Evolutionary conservation across 2,113 vertebrate species (phyloP).

Genomic region (Nothoprocta pentlandii): DNA sequence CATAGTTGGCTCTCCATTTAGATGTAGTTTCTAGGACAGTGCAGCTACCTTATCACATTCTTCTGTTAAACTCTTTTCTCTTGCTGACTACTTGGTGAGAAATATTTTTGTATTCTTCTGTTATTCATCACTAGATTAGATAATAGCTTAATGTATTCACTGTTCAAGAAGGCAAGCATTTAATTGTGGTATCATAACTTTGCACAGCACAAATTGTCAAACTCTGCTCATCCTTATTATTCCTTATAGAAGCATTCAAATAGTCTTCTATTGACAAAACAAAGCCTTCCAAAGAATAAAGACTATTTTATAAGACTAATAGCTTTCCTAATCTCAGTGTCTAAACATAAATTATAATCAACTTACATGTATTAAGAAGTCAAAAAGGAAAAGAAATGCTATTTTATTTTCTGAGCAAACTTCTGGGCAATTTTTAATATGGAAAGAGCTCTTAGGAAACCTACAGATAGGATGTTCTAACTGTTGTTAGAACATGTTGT

Average conservation of each 20-base stretch:
- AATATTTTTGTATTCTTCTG: background rate
- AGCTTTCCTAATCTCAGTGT: background rate
- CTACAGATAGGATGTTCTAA: background rate
- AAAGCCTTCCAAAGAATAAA: background rate
- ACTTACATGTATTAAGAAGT: background rate
- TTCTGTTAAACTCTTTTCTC: background rate
- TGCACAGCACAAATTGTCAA: background rate
- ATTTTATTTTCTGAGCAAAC: background rate
- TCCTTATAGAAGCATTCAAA: background rate
- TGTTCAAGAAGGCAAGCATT: slow-evolving; percentile 14
- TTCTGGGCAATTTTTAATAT: background rate
- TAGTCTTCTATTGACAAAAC: background rate
- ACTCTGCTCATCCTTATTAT: background rate
- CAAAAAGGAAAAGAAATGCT: background rate
- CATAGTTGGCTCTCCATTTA: background rate
- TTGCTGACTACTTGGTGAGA: background rate
- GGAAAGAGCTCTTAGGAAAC: background rate
- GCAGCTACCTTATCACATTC: background rate
- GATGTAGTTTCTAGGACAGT: background rate
- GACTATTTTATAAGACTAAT: background rate
- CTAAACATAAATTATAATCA: background rate
- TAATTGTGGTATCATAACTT: background rate
- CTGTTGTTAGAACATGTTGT: background rate
- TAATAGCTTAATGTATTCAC: background rate
- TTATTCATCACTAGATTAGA: background rate